Conservation (phyloP, 2,888 invertebrate species). For the Ochropleura leucogaster region DNA sequence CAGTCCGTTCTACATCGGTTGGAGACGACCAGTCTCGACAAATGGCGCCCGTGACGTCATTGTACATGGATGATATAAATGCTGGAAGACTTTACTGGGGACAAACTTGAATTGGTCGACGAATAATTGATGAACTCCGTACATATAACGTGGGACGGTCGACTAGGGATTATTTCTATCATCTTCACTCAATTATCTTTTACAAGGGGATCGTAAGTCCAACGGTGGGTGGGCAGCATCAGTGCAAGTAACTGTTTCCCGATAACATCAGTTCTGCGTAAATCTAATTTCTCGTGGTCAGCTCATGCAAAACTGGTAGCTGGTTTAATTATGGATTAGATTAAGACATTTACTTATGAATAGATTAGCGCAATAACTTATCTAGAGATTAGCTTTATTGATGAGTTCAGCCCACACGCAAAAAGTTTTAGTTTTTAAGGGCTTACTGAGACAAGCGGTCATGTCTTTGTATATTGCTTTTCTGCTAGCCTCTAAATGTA, state of each 20-base stretch:
- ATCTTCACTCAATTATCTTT: not conserved
- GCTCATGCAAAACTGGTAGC: not conserved
- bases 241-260: constrained; percentile 17
- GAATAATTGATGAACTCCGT: constrained; percentile 30
- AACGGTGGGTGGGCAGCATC: constrained; percentile 18
- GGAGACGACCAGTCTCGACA: constrained; percentile 62
- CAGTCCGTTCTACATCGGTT: constrained; percentile 50
- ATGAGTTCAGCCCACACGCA: not conserved
- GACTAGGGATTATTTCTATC: not conserved
- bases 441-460: not conserved
- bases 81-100: constrained; percentile 26
- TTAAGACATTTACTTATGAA: constrained; percentile 23
- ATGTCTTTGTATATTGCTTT: not conserved
- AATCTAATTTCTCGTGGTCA: constrained; percentile 22
- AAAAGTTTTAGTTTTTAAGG: not conserved
- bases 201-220: constrained; percentile 1
- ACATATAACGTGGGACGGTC: not conserved
- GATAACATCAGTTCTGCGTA: constrained; percentile 24
- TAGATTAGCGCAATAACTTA: constrained; percentile 2
- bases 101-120: constrained; percentile 38
- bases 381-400: not conserved
- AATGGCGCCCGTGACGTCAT: constrained; percentile 64
- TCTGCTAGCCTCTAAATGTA: not conserved
- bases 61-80: constrained; percentile 30
- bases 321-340: constrained; percentile 18